Base-by-base conservation (phyloP, 2,797 vertebrate species). In the Luscinia luscinia region DNA sequence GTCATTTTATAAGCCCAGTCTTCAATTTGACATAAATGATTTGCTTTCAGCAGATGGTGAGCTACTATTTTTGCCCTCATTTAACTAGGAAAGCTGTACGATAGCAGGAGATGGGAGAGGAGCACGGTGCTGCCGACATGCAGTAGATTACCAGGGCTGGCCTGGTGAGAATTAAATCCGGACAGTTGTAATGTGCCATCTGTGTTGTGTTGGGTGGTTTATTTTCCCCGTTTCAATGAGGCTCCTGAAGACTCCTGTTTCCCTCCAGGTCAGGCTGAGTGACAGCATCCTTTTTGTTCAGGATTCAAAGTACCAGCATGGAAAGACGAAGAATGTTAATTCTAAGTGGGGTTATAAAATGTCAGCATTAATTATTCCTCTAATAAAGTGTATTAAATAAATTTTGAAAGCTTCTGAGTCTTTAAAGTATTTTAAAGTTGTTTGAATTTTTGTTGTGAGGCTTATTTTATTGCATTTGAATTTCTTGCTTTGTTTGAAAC, bases 21-120 rank as follows among this genome's bases (percentile, higher is more conserved):
- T 89, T 81, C 92, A 85, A 20, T 93, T 93, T 91, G 92, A 92
- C 92, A 94, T 83, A 94, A 92, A 89, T 93, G 36, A 92, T 95
- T 91, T 95, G 92, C 90, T 93, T 93, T 93, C 94, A 92, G 94
- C 96, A 96, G 96, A 96, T 96, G 95, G 94, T 59, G 84, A 95
- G 92, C 87, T 95, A 80, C 95, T 95, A 77, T 95, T 94, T 95
- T 92, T 95, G 61, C 90, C 92, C 87, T 95, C 76, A 92, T 96
- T 96, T 96, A 94, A 95, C 94, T 83, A 59, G 95, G 79, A 95
- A 87, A 92, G 95, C 94, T 85, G 78, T 74, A 81, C 3, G 4
- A 19, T 77, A 69, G 19, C 75, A 90, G 89, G 57, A 84, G 93
- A 94, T 95, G 93, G 92, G 87, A 91, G 92, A 95, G 78, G 90